phyloP scores from a whole-genome alignment of 64 coral and sea anemone species.

The Platygyra sinensis region DNA sequence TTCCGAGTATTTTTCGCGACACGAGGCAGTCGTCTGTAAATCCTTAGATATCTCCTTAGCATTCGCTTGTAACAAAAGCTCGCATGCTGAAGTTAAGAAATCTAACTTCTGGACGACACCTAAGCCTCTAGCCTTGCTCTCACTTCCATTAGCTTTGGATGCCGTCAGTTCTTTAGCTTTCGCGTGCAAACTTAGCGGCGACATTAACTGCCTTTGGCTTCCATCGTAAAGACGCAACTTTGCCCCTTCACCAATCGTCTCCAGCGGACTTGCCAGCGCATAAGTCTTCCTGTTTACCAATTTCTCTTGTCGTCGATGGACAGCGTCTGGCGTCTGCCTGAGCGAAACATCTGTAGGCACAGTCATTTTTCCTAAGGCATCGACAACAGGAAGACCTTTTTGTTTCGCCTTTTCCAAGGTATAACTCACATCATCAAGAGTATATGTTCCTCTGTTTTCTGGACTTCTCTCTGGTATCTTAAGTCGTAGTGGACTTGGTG shows the following conservation, averaged over 20 bases:
- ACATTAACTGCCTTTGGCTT: slow-evolving; percentile 53
- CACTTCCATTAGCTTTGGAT: background rate
- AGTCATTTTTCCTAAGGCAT: slow-evolving; percentile 54
- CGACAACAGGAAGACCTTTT: slow-evolving; percentile 78
- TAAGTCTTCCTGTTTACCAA: slow-evolving; percentile 91
- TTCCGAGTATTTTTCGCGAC: background rate
- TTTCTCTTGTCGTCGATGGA: slow-evolving; percentile 74
- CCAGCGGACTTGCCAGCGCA: slow-evolving; percentile 84
- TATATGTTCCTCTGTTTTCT: slow-evolving; percentile 69
- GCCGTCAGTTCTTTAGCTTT: slow-evolving; percentile 12
- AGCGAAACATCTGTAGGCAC: background rate
- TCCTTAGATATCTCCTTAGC: slow-evolving; percentile 10
- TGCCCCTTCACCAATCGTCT: slow-evolving; percentile 81
- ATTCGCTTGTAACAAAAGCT: slow-evolving; percentile 69
- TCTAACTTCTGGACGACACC: slow-evolving; percentile 82
- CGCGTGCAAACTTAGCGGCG: slow-evolving; percentile 20
- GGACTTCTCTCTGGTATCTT: slow-evolving; percentile 7
- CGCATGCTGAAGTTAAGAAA: slow-evolving; percentile 88
- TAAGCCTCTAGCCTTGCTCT: slow-evolving; percentile 40
- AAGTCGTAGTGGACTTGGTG: background rate
- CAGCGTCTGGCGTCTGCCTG: slow-evolving; percentile 53
- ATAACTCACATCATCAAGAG: slow-evolving; percentile 75
- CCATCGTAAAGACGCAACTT: slow-evolving; percentile 85
- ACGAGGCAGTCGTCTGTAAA: background rate
- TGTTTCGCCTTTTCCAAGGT: slow-evolving; percentile 75